These are phyloP conservation scores for Gavialis gangeticus DNA, from an alignment of 2,113 vertebrate species.

Conservation along the genomic window DNA sequence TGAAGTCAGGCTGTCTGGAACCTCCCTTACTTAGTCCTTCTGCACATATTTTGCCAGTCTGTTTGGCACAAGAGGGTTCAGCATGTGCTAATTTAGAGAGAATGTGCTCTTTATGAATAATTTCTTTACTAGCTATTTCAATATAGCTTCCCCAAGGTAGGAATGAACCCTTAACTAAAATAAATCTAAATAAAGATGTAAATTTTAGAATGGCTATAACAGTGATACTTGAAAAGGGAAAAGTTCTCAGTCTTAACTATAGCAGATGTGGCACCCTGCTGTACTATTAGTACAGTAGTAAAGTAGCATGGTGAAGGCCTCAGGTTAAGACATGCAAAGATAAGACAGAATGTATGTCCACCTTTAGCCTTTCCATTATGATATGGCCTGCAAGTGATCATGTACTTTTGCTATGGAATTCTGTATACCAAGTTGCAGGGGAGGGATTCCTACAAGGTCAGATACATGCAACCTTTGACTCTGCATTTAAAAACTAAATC, in stretches of 20 bases:
- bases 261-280: rapidly evolving
- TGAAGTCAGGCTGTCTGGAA: no score
- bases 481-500: not conserved
- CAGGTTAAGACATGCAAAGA: not conserved
- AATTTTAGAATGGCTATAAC: not conserved
- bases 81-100: no score
- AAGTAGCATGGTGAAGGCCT: not conserved
- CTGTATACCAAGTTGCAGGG: not conserved
- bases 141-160: no score
- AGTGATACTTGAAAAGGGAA: not conserved
- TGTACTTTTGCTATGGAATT: not conserved
- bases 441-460: not conserved
- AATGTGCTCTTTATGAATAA: no score
- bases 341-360: not conserved
- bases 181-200: not conserved
- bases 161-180: no score
- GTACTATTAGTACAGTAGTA: rapidly evolving
- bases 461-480: not conserved
- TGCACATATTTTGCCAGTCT: no score
- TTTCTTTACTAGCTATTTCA: no score
- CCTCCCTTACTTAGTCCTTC: no score
- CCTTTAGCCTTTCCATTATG: not conserved
- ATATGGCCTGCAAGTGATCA: not conserved
- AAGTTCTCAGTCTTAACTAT: not conserved
- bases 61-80: no score